Base-by-base conservation (phyloP, 1,140 invertebrate genomes). In the Cydia amplana region DNA sequence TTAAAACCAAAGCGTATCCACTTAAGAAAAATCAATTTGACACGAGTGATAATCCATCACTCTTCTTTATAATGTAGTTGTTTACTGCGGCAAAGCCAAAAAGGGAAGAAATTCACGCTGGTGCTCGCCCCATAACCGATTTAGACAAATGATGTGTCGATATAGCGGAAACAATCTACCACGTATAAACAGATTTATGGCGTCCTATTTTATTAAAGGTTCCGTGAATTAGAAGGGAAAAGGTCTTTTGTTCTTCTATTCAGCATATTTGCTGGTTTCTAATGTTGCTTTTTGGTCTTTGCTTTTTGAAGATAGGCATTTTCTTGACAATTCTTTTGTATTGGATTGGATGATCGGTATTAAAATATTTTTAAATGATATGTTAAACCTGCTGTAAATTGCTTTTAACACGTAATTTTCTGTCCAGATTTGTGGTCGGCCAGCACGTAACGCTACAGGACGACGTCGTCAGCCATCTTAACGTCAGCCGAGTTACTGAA, bases 381-480 rank as follows among this genome's bases (percentile, higher is more conserved):
- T 55, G n/a, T 18, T 9, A 18, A 55, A n/a, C 51, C 51, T 55
- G 7, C n/a, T 9, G 16, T 18, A 51, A 55, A 18, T 18, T 18
- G 1, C 9, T 49, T 49, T 49, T 49, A 49, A 55, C 5, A 7
- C 6, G 7, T 55, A 55, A 67, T 20, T 43, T 79, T 77, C 75
- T 67, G 7, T 74, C 83, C 82, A 96, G 97, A 83, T 97, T 97
- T 90, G 95, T 97, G 83, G 96, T 98, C 51, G 97, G 97, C 20
- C 97, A 98, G 91, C 97, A 98, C 92, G 97, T 98, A 74, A 98
- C 97, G 1, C 94, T 97, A 12, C 96, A 98, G 90, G 97, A 98
- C 82, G 97, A 98, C 89, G 97, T 99, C 51, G 97, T 98, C 88
- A 98, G 97, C 84, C 97, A 98, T 93, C 97, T 99, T 79, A 99